Evolutionary conservation across 2,888 invertebrate genomes (phyloP), one percentile per base, ranked within the genome.

Genomic region (Acleris cristana): DNA sequence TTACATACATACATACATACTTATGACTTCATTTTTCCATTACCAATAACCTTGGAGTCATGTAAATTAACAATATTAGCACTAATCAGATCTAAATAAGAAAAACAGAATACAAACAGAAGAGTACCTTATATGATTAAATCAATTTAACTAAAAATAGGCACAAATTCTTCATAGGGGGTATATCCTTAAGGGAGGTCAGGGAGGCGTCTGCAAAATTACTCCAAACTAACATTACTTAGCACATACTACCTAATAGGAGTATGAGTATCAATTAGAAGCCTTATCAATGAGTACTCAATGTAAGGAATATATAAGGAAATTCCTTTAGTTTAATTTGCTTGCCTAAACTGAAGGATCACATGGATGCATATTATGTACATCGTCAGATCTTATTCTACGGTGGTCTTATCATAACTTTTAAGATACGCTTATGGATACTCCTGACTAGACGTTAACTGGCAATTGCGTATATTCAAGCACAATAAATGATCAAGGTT

Each of bases 401-500:
- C 8, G 21, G 18, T 40, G 23, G 6, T 6, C 5, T 55, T 23
- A 8, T 14, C 12, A n/a, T 19, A 52, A 26, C 8, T 7, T 10
- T 51, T 8, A 30, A 34, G 2, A 21, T 52, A 52, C 30, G 48
- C 48, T 48, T 8, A 48, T 18, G 48, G 49, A 40, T 26, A n/a
- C 44, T n/a, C 30, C 49, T 51, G 19, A 48, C 23, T 64, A 48
- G 23, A 56, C 18, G 54, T 44, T 55, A 23, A 18, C 61, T 64
- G 49, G 44, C 53, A 65, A 67, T 69, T 65, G 65, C 69, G 64
- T 69, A 59, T 62, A 65, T 59, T 65, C 60, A 68, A 70, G 69
- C 65, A 70, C 59, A 69, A 69, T 68, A 67, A 71, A 26, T 65
- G 52, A 70, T 65, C 71, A 80, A 81, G 76, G 74, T 79, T 82